Percentiles rank a stretch among this genome's conserved stretches.
Conservation (phyloP, 2,113 vertebrate genomes). For the Mustelus asterias region DNA sequence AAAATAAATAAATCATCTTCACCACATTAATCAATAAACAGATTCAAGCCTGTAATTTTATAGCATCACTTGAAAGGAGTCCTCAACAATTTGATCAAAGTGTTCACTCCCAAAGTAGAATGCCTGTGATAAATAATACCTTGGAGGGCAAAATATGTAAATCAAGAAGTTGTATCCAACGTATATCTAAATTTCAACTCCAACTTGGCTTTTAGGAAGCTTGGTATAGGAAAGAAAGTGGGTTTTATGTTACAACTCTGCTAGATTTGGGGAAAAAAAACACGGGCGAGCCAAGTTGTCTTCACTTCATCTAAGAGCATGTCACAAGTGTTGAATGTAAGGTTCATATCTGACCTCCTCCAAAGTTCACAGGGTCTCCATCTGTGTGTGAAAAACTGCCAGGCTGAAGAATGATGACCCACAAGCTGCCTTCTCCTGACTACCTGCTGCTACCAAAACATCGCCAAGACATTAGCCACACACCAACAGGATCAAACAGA, state of each 20-base stretch:
- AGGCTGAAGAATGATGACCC: slow-evolving; percentile 79
- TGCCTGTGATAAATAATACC: slow-evolving; percentile 7
- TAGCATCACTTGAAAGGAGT: slow-evolving; percentile 26
- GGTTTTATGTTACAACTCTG: neutral
- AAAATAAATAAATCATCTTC: slow-evolving; percentile 33
- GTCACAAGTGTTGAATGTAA: slow-evolving; percentile 32
- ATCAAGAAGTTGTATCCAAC: neutral
- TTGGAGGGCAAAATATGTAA: slow-evolving; percentile 18
- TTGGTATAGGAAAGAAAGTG: neutral
- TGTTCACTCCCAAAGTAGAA: neutral
- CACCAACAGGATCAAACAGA: slow-evolving; percentile 85
- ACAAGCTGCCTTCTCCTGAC: slow-evolving; percentile 77
- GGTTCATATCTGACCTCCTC: slow-evolving; percentile 66
- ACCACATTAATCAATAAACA: slow-evolving; percentile 35
- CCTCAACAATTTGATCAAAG: slow-evolving; percentile 30
- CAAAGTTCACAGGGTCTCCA: slow-evolving; percentile 88
- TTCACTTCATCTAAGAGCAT: slow-evolving; percentile 19
- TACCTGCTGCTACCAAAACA: slow-evolving; percentile 99
- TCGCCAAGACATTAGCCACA: slow-evolving; percentile 80
- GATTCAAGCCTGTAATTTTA: slow-evolving; percentile 8
- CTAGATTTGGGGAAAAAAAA: neutral
- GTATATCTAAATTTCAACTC: neutral
- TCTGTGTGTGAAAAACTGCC: slow-evolving; percentile 78
- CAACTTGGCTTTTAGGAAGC: neutral
- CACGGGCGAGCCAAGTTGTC: neutral